Evolutionary conservation across 64 coral and sea anemone genomes (phyloP).

Genomic region (Montipora capricornis): DNA sequence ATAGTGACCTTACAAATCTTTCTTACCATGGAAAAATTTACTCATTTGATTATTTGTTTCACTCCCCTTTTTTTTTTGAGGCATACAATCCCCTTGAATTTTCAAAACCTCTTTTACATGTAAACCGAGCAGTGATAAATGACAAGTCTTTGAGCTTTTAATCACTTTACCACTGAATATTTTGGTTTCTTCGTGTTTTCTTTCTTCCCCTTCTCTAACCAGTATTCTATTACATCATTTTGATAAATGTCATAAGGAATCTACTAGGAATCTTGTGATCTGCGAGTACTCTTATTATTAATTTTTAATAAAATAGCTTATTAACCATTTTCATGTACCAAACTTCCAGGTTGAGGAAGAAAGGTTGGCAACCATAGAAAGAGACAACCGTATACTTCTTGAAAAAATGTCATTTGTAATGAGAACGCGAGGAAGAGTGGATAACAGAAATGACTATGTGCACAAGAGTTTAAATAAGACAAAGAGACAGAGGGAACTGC

Average conservation of each 20-base stretch:
- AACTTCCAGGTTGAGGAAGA: conserved; percentile 83
- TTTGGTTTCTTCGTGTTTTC: no score
- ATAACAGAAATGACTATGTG: conserved; percentile 92
- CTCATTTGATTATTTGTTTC: no score
- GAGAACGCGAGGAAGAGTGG: conserved; percentile 89
- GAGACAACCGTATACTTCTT: conserved; percentile 92
- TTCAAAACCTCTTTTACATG: no score
- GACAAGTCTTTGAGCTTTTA: no score
- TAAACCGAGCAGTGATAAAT: no score
- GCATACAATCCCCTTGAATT: no score
- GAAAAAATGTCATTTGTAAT: conserved; percentile 98
- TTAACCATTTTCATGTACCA: neutral
- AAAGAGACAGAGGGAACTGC: conserved; percentile 89
- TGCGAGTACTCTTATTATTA: neutral
- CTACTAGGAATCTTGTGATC: neutral
- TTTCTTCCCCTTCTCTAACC: no score
- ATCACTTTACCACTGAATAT: no score
- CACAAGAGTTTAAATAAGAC: conserved; percentile 98
- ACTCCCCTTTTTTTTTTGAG: no score
- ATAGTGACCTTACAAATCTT: no score
- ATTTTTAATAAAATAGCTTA: neutral
- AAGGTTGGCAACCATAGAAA: conserved; percentile 86
- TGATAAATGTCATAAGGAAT: neutral
- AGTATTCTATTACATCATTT: no score
- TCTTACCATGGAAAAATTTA: no score